phyloP scores from a whole-genome alignment of 2,888 invertebrate genomes.

The Dryobota labecula region DNA sequence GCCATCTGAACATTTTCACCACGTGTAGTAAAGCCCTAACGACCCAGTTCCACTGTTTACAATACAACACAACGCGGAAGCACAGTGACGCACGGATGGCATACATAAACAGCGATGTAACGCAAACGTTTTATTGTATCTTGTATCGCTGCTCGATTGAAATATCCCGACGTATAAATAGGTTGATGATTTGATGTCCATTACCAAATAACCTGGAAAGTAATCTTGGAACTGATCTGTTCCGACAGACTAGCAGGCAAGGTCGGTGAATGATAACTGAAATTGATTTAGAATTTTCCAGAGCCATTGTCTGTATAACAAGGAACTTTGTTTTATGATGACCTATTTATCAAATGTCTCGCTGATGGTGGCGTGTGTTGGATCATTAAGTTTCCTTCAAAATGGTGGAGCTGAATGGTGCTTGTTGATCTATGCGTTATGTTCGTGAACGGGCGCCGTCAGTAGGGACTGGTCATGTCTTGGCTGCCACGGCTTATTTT shows the following conservation, averaged over 20 bases:
- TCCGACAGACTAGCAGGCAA: slow-evolving; percentile 2
- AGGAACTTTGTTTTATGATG: background rate
- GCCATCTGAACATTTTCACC: slow-evolving; percentile 9
- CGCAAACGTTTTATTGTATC: slow-evolving; percentile 48
- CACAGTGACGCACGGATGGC: slow-evolving; percentile 48
- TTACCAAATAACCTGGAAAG: slow-evolving; percentile 37
- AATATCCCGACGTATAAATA: slow-evolving; percentile 51
- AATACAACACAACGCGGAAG: slow-evolving; percentile 50
- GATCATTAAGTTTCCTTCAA: too few species aligned
- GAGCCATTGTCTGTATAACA: background rate
- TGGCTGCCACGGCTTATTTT: too few species aligned
- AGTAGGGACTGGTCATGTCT: too few species aligned
- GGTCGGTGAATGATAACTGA: background rate
- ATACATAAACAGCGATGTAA: slow-evolving; percentile 52
- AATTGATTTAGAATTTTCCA: slow-evolving; percentile 1
- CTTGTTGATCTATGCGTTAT: too few species aligned
- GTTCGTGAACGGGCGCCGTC: too few species aligned
- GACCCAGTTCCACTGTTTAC: slow-evolving; percentile 56
- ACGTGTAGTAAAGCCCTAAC: slow-evolving; percentile 19
- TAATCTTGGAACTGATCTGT: slow-evolving; percentile 13
- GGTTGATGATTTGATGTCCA: slow-evolving; percentile 44
- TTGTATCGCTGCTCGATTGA: slow-evolving; percentile 44
- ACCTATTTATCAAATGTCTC: too few species aligned
- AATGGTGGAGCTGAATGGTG: too few species aligned
- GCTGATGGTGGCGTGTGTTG: too few species aligned